Base-by-base conservation (phyloP, 1,140 invertebrate species). In the Zaprionus camerounensis region DNA sequence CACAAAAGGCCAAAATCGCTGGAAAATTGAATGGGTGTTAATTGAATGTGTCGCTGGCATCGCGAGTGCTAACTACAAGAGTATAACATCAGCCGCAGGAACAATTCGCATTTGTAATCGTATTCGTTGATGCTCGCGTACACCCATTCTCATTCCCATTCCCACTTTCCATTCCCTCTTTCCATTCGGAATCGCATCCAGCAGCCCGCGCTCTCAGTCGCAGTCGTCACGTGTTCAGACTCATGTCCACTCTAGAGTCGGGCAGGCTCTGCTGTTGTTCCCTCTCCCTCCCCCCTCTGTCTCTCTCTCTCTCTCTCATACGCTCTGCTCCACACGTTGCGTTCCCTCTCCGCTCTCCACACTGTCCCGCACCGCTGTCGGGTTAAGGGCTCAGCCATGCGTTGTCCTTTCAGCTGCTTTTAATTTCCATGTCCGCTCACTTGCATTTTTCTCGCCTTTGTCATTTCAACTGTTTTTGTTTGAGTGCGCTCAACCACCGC, bases 1-100 rank as follows among this genome's bases (percentile, higher is more conserved):
- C 55, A 82, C 75, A 82, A 82, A 75, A 57, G 71, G 46, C 51
- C 77, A 74, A 84, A 80, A 74, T 78, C 77, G 70, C 69, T 84
- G 81, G 73, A 84, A 84, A 84, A 84, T 84, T 84, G 66, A 78
- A 63, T 63, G 61, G 77, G 63, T 84, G 73, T 67, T 80, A 83
- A 83, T 79, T 80, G 81, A 76, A 83, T 72, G 69, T 72, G 55
- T 46, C 66, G 36, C 61, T 28, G 63, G 17, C 74, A 57, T 38
- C 26, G 61, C 56, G 56, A 72, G 53, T 51, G 68, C 68, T 71
- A 71, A 71, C 68, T 49, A 22, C 46, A 51, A 51, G 46, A 24
- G 46, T 59, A 56, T 76, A 62, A 36, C 75, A 63, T 67, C 71
- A 74, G 61, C 63, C 57, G 44, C 71, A 56, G 46, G 26, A 73